Percentiles rank a stretch among this genome's conserved stretches.
phyloP scores from a whole-genome alignment of 2,113 vertebrate species.

The Larimichthys polyactis region DNA sequence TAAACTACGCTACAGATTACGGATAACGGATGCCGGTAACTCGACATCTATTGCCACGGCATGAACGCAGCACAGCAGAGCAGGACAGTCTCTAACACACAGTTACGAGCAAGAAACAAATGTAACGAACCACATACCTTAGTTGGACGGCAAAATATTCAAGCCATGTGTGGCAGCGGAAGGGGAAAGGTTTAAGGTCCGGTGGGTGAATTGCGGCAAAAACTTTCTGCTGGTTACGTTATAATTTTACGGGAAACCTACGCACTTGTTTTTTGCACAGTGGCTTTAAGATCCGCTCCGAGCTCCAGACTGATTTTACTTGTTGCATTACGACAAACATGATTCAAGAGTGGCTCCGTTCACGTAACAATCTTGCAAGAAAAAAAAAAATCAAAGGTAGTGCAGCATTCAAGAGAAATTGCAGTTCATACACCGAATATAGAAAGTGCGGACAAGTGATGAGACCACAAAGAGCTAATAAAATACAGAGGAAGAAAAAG shows the following conservation, averaged over 20 bases:
- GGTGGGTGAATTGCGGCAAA: too few species aligned
- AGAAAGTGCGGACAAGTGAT: constrained; percentile 18
- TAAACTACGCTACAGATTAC: too few species aligned
- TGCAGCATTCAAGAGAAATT: not conserved
- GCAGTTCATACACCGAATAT: constrained; percentile 6
- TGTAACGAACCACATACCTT: too few species aligned
- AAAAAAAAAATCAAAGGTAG: not conserved
- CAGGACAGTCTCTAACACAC: too few species aligned
- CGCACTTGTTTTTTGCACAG: not conserved
- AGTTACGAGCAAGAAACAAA: too few species aligned
- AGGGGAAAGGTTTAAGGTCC: too few species aligned
- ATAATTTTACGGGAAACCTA: constrained; percentile 23
- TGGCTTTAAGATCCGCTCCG: constrained; percentile 14
- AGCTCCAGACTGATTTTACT: constrained; percentile 13
- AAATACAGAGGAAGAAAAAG: constrained; percentile 33
- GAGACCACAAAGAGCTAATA: constrained; percentile 26
- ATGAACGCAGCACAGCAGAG: too few species aligned
- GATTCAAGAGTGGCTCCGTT: constrained; percentile 18
- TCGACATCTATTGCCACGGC: too few species aligned
- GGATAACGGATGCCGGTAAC: too few species aligned
- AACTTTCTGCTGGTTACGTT: too few species aligned
- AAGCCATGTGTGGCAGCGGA: too few species aligned
- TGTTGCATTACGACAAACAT: constrained; percentile 28
- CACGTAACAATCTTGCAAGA: not conserved
- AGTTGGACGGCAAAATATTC: too few species aligned